Evolutionary conservation across 2,888 invertebrate genomes (phyloP).

Genomic region (Tethea ocularis): DNA sequence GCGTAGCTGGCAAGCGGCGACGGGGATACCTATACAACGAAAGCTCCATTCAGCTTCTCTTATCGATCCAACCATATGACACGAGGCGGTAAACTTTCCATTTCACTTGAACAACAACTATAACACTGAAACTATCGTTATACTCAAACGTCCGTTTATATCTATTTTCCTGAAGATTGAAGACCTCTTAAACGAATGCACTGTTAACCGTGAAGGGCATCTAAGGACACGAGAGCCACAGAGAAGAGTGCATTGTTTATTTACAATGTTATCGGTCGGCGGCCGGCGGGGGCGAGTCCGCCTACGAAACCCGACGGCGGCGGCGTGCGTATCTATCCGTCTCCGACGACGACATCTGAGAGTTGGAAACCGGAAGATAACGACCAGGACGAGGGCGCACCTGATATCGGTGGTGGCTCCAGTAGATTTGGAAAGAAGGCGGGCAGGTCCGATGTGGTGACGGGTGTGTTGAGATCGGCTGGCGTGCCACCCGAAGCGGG

Average conservation of each 20-base stretch:
- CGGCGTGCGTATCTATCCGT: constrained; percentile 18
- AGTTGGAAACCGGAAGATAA: constrained; percentile 22
- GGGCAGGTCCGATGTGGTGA: constrained; percentile 96
- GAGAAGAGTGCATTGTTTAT: constrained; percentile 63
- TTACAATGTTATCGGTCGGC: constrained; percentile 73
- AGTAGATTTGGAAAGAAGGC: constrained; percentile 95
- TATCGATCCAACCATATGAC: constrained; percentile 70
- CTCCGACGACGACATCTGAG: constrained; percentile 19
- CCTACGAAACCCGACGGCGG: constrained; percentile 53
- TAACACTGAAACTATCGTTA: constrained; percentile 43
- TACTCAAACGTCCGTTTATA: constrained; percentile 18
- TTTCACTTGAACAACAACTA: constrained; percentile 69
- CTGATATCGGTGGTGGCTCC: constrained; percentile 96
- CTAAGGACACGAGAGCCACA: constrained; percentile 38
- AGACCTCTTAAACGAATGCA: constrained; percentile 29
- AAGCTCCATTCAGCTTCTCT: constrained; percentile 63
- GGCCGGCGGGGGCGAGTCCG: constrained; percentile 55
- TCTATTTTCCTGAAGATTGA: constrained; percentile 23
- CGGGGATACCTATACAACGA: constrained; percentile 42
- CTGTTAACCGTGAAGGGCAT: constrained; percentile 40
- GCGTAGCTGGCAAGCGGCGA: constrained; percentile 21
- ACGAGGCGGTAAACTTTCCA: constrained; percentile 68
- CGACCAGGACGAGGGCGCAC: constrained; percentile 82
- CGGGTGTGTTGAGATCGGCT: constrained; percentile 97
- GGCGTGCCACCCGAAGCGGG: constrained; percentile 82